Conservation (phyloP, 2,888 invertebrate genomes). For the Caenorhabditis doughertyi region DNA sequence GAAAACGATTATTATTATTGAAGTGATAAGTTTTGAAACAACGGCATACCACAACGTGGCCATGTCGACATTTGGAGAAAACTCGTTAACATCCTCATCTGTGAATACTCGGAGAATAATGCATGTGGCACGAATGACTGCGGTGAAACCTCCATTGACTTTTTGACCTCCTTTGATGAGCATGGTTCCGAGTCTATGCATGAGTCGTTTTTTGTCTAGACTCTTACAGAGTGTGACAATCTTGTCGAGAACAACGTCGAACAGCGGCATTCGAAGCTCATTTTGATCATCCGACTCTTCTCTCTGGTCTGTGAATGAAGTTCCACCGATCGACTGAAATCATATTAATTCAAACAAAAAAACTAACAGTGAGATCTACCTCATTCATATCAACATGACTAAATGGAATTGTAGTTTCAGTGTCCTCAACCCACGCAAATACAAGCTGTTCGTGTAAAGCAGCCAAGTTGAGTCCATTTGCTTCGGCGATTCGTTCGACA, state of each 20-base stretch:
- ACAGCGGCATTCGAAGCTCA: conserved; percentile 47
- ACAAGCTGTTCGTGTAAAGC: conserved; percentile 54
- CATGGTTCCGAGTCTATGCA: conserved; percentile 22
- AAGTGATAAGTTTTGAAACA: too few relatives aligned
- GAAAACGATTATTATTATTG: not conserved
- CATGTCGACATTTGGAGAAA: not conserved
- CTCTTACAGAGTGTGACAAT: conserved; percentile 43
- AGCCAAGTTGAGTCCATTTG: conserved; percentile 45
- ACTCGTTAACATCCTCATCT: conserved; percentile 50
- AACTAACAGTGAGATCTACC: conserved; percentile 22
- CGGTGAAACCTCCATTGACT: conserved; percentile 58
- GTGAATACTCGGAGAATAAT: conserved; percentile 62
- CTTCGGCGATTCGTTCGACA: conserved; percentile 48
- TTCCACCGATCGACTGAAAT: conserved; percentile 54
- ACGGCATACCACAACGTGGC: not conserved
- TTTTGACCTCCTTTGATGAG: conserved; percentile 50
- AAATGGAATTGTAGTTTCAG: conserved; percentile 10
- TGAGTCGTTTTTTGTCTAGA: conserved; percentile 28
- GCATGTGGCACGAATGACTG: conserved; percentile 65
- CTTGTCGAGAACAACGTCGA: conserved; percentile 52
- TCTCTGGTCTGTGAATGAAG: conserved; percentile 44
- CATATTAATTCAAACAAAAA: not conserved
- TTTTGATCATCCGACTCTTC: conserved; percentile 36
- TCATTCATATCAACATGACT: conserved; percentile 64
- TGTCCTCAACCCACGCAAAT: conserved; percentile 53